These are phyloP conservation scores for Hirudinaria manillensis DNA, from an alignment of 2,888 invertebrate genomes.

Conservation along the genomic window DNA sequence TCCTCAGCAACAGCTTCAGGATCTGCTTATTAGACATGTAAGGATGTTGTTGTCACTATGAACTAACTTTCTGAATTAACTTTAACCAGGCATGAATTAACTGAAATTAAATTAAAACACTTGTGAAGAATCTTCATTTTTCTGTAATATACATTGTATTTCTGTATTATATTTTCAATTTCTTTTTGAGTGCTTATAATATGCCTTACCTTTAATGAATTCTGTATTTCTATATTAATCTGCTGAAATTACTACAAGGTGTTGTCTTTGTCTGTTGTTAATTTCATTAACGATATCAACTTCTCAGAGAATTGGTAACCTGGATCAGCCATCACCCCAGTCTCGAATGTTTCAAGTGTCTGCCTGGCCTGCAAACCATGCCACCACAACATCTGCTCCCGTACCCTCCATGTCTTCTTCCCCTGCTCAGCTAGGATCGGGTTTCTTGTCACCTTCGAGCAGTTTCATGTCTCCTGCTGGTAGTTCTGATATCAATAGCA, in stretches of 20 bases:
- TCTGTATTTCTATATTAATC: too few relatives aligned
- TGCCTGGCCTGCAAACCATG: slow-evolving; percentile 16
- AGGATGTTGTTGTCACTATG: background rate
- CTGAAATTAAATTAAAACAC: too few relatives aligned
- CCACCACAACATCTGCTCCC: background rate
- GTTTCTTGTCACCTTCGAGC: slow-evolving; percentile 6
- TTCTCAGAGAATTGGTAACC: background rate
- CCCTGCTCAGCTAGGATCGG: background rate
- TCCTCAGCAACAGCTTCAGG: slow-evolving; percentile 17
- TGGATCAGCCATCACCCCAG: slow-evolving; percentile 2
- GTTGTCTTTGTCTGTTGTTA: too few relatives aligned
- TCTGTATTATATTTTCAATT: background rate
- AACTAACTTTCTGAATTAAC: too few relatives aligned
- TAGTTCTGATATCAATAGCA: background rate
- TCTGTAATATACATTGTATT: background rate
- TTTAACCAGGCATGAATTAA: too few relatives aligned
- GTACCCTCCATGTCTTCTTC: background rate
- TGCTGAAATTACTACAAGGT: too few relatives aligned
- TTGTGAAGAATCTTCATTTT: background rate
- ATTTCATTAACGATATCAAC: background rate
- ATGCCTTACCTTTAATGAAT: too few relatives aligned
- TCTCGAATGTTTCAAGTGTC: slow-evolving; percentile 5
- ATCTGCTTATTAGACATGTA: slow-evolving; percentile 12
- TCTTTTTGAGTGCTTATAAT: too few relatives aligned
- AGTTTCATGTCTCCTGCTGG: slow-evolving; percentile 9